Conservation (phyloP, 2,113 vertebrate genomes). For the Actinemys pallida region DNA sequence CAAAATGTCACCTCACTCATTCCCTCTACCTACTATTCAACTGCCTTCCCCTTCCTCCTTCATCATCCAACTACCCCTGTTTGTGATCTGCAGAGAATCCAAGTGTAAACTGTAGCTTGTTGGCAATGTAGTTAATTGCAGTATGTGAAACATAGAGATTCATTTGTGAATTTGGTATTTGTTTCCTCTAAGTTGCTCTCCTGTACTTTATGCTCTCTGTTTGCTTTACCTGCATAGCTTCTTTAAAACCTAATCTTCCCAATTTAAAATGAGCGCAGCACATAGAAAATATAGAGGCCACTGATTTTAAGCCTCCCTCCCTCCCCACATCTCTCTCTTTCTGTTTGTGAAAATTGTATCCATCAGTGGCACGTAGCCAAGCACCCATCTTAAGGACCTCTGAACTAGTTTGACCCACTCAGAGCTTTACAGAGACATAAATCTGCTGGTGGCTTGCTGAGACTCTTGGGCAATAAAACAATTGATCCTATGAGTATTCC, state of each 20-base stretch:
- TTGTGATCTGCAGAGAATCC: not conserved
- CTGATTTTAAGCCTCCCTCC: not conserved
- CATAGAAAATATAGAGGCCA: not conserved
- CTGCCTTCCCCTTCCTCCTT: constrained; percentile 13
- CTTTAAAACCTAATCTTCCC: not conserved
- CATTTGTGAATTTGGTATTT: not conserved
- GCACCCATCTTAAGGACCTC: not conserved
- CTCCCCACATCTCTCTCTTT: not conserved
- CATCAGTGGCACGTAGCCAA: not conserved
- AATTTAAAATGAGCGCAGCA: not conserved
- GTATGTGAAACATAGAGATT: not conserved
- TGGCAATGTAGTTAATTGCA: not conserved
- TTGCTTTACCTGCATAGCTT: not conserved
- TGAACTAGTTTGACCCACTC: not conserved
- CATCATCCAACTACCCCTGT: constrained; percentile 25
- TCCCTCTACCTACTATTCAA: constrained; percentile 22
- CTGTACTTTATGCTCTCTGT: not conserved
- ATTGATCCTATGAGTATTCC: not conserved
- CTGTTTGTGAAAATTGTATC: not conserved
- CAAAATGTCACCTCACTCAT: not conserved
- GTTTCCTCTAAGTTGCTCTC: not conserved
- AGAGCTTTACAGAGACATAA: not conserved
- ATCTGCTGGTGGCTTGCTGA: not conserved
- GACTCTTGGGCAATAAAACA: not conserved
- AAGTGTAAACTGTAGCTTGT: not conserved